phyloP scores from a whole-genome alignment of 2,888 invertebrate genomes.

The Tricholauxania praeusta region DNA sequence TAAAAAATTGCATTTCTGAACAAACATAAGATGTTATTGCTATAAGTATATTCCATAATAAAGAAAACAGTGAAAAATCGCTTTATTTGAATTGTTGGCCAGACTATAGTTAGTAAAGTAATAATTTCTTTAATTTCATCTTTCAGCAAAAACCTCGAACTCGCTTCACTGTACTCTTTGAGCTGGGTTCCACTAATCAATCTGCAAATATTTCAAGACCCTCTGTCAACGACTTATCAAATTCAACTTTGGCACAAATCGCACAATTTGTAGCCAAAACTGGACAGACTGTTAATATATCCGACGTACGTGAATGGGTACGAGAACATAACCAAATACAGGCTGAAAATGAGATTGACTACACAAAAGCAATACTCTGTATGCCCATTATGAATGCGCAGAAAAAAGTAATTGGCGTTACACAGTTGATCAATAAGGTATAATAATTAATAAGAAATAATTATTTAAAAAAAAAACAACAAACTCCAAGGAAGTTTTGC shows the following conservation, averaged over 20 bases:
- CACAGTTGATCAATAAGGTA: slow-evolving; percentile 92
- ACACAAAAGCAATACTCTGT: slow-evolving; percentile 85
- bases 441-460: slow-evolving; percentile 18
- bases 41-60: too few relatives aligned
- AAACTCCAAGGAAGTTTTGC: neutral
- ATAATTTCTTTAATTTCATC: neutral
- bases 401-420: slow-evolving; percentile 89
- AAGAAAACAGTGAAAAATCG: too few relatives aligned
- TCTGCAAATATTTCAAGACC: slow-evolving; percentile 76
- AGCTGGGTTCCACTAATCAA: slow-evolving; percentile 79
- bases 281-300: slow-evolving; percentile 90
- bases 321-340: slow-evolving; percentile 73
- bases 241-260: slow-evolving; percentile 83
- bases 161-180: slow-evolving; percentile 88
- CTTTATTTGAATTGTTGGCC: too few relatives aligned
- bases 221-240: slow-evolving; percentile 73
- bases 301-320: slow-evolving; percentile 86
- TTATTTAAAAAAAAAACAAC: neutral
- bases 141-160: slow-evolving; percentile 68
- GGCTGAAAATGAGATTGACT: slow-evolving; percentile 74
- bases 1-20: too few relatives aligned
- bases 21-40: too few relatives aligned
- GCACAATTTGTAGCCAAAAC: slow-evolving; percentile 89
- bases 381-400: slow-evolving; percentile 95
- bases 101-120: too few relatives aligned